Base-by-base conservation (phyloP, 2,797 vertebrate species). In the Chaunax sp. region DNA sequence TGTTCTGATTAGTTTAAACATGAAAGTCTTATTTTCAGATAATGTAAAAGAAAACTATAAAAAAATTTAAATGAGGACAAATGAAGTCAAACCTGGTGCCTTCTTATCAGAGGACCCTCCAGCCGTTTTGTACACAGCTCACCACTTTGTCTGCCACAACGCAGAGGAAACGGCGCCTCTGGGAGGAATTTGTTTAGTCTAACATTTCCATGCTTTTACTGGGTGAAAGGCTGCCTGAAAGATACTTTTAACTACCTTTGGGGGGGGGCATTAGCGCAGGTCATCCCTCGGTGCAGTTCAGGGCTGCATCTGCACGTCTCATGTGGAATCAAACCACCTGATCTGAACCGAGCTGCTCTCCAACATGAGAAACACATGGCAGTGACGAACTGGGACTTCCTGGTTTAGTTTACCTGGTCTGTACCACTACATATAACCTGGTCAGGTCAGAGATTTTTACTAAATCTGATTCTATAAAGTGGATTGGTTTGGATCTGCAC, bases 141-240 rank as follows among this genome's bases (percentile, higher is more conserved):
- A 16, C 28, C 25, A 75, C 67, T 52, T 72, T 69, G 52, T 52
- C 72, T 53, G 66, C 69, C 60, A 64, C 45, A 35, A 43, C 3
- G 62, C 13, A 2, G 66, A 40, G 63, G 28, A 44, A 79, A 77
- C 13, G 1, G 55, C 6, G 46, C 72, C 71, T 65, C 25, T 59
- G 80, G 64, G 67, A 79, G n/a, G 60, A 30, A 53, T 63, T 69
- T 72, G 53, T 69, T 54, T 64, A 67, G 75, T 79, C 60, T 37
- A 78, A 77, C 59, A 56, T 82, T 71, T 82, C 51, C 12, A 11
- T 59, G 61, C n/a, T 51, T 73, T 75, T 68, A 60, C 63, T 59
- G 3, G 66, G 65, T 72, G 63, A 72, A 75, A 68, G 50, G 46
- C 64, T 33, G 64, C 64, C 71, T 54, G 54, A 43, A 47, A 25